These are phyloP conservation scores for Florisuga fusca DNA, from an alignment of 2,797 vertebrate species.

Conservation along the genomic window DNA sequence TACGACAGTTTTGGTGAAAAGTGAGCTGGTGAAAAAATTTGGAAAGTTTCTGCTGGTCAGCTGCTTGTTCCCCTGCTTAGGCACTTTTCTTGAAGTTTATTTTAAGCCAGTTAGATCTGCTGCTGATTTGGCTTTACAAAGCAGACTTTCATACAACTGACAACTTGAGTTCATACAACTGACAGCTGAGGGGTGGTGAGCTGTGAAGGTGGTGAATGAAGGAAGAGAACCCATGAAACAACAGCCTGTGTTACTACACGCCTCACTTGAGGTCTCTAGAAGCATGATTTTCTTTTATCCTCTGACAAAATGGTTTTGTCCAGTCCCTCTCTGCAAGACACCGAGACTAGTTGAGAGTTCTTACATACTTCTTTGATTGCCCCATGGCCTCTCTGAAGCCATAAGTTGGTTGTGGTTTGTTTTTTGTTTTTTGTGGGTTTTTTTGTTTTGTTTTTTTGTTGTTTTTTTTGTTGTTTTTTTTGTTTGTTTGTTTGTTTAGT, in stretches of 20 bases:
- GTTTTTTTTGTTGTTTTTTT: too few species aligned
- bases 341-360: not conserved
- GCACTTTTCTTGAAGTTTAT: constrained; percentile 38
- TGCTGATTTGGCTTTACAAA: constrained; percentile 32
- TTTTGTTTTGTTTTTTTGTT: too few species aligned
- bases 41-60: constrained; percentile 30
- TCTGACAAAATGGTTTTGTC: not conserved
- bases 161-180: constrained; percentile 20
- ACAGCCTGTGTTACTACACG: not conserved
- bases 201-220: constrained; percentile 35
- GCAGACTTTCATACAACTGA: not conserved
- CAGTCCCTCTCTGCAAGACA: not conserved
- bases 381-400: not conserved
- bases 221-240: not conserved
- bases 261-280: not conserved
- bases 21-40: not conserved
- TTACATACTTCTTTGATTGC: not conserved
- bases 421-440: too few species aligned
- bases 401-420: not conserved
- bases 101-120: constrained; percentile 40
- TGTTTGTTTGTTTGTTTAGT: not conserved
- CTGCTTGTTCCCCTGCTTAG: not conserved
- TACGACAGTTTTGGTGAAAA: not conserved
- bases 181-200: constrained; percentile 39
- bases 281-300: not conserved